phyloP scores from a whole-genome alignment of 2,888 invertebrate species.

The Apodemia hepburni region DNA sequence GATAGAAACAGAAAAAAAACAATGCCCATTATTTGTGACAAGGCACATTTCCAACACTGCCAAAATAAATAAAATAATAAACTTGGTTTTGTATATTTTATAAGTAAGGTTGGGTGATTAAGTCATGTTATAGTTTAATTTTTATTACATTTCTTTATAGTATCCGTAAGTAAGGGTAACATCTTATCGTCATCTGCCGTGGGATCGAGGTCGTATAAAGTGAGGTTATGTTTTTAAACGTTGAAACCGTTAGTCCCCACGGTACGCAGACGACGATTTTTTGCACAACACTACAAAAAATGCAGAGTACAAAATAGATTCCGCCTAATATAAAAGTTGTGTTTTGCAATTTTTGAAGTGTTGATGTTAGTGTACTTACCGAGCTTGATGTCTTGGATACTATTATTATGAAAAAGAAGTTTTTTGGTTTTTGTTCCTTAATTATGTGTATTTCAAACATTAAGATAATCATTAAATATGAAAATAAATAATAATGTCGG shows the following conservation, averaged over 20 bases:
- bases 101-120: conserved; percentile 71
- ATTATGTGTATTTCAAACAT: conserved; percentile 72
- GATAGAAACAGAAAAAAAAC: conserved; percentile 46
- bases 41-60: conserved; percentile 81
- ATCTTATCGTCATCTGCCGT: conserved; percentile 50
- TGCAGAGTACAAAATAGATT: conserved; percentile 71
- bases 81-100: conserved; percentile 68
- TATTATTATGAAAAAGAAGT: conserved; percentile 62
- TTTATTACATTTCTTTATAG: conserved; percentile 70
- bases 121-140: conserved; percentile 77
- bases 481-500: conserved; percentile 64
- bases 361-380: conserved; percentile 67
- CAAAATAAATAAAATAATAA: conserved; percentile 60
- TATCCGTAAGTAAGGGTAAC: conserved; percentile 63
- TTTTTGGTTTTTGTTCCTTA: conserved; percentile 80
- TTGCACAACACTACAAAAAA: conserved; percentile 61
- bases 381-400: conserved; percentile 55
- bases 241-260: conserved; percentile 21
- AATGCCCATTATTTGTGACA: conserved; percentile 66
- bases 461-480: conserved; percentile 74
- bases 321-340: conserved; percentile 77
- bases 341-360: conserved; percentile 74
- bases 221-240: conserved; percentile 15
- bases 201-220: conserved; percentile 14
- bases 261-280: conserved; percentile 38